phyloP scores from a whole-genome alignment of 2,113 vertebrate genomes.

The Uropsilus gracilis region DNA sequence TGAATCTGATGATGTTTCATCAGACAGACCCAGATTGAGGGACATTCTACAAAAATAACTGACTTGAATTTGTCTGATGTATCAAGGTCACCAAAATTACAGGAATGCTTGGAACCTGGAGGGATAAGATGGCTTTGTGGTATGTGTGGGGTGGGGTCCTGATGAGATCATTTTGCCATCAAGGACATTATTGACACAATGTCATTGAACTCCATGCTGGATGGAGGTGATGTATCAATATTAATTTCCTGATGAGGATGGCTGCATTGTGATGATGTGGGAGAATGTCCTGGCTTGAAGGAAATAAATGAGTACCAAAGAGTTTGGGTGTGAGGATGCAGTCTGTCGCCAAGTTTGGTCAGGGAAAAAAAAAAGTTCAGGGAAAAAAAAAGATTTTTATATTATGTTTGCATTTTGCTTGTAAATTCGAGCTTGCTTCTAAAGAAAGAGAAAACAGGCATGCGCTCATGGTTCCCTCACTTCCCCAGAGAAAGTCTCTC shows the following conservation, averaged over 20 bases:
- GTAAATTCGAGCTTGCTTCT: background rate
- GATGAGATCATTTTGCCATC: background rate
- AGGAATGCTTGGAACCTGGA: background rate
- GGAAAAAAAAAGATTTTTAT: background rate
- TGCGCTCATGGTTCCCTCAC: background rate
- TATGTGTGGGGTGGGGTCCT: accelerated
- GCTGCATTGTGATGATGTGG: background rate
- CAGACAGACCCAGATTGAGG: background rate
- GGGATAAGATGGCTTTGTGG: background rate
- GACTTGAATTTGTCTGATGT: background rate
- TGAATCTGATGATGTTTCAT: background rate
- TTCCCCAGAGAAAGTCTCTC: background rate
- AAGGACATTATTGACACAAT: background rate
- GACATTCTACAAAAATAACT: background rate
- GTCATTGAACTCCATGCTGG: background rate
- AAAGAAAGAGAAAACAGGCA: background rate
- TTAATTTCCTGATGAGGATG: background rate
- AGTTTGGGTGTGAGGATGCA: background rate
- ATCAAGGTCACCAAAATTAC: background rate
- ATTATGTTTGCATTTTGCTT: background rate
- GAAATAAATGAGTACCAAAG: background rate
- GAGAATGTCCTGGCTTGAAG: background rate
- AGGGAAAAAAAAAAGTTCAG: background rate
- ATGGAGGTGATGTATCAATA: accelerated
- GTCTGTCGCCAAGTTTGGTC: background rate